phyloP scores from a whole-genome alignment of 1,140 invertebrate genomes.

The Drosophila ogumai region DNA sequence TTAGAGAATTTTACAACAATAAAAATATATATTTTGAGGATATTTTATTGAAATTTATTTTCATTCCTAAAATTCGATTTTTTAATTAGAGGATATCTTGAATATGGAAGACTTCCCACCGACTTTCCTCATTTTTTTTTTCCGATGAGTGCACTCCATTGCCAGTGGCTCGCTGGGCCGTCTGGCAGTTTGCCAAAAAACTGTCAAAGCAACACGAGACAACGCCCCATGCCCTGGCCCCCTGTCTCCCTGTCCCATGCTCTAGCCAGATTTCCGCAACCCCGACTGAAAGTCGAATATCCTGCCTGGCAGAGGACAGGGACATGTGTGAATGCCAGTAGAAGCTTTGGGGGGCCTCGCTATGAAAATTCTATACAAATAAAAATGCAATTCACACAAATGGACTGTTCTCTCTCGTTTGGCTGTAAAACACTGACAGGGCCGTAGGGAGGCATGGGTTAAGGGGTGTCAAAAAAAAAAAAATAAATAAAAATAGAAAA shows the following conservation, averaged over 20 bases:
- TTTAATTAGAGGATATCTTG: slow-evolving; percentile 35
- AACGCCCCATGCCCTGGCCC: slow-evolving; percentile 25
- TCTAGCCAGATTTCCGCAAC: slow-evolving; percentile 11
- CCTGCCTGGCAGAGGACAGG: slow-evolving; percentile 35
- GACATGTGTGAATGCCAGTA: slow-evolving; percentile 62
- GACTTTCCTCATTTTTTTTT: slow-evolving; percentile 5
- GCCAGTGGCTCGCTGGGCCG: slow-evolving; percentile 41
- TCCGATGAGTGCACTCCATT: slow-evolving; percentile 55
- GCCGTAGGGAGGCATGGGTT: slow-evolving; percentile 2
- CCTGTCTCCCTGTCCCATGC: background rate
- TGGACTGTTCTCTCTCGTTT: slow-evolving; percentile 54
- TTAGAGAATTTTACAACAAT: background rate
- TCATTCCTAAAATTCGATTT: background rate
- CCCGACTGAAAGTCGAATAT: slow-evolving; percentile 38
- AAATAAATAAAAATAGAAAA: background rate
- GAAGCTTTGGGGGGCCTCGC: slow-evolving; percentile 47
- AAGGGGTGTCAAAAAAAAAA: slow-evolving; percentile 4
- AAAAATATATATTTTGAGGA: background rate
- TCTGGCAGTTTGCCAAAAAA: slow-evolving; percentile 77
- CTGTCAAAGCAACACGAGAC: slow-evolving; percentile 79
- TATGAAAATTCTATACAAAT: slow-evolving; percentile 82
- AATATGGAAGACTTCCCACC: background rate
- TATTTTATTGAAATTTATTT: background rate
- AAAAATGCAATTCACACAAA: slow-evolving; percentile 81
- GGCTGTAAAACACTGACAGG: slow-evolving; percentile 28